phyloP scores from a whole-genome alignment of 2,888 invertebrate genomes.

The Aplocera efformata region DNA sequence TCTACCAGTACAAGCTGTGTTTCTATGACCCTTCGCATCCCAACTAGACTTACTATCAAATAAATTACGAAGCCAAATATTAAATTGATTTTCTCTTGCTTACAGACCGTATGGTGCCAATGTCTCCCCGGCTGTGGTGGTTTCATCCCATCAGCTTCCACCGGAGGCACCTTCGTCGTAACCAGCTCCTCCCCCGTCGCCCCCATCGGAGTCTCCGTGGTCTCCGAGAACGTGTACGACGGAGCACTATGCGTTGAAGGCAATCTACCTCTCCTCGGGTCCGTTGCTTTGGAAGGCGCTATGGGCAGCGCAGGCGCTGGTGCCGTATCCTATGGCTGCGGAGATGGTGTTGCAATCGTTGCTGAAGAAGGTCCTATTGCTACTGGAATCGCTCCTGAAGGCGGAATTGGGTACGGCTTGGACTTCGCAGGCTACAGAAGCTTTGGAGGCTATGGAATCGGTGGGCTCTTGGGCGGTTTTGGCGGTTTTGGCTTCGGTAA shows the following conservation, averaged over 20 bases:
- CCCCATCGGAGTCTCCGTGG: slow-evolving; percentile 11
- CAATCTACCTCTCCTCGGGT: slow-evolving; percentile 3
- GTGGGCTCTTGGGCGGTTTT: slow-evolving; percentile 2
- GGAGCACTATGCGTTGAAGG: slow-evolving; percentile 3
- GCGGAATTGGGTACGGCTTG: slow-evolving; percentile 8
- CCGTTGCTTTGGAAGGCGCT: background rate
- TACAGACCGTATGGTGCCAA: slow-evolving; percentile 2
- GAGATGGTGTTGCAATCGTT: background rate
- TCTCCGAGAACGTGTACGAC: slow-evolving; percentile 12
- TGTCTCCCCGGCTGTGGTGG: background rate
- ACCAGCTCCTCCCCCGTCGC: slow-evolving; percentile 6
- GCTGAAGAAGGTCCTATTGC: slow-evolving; percentile 3
- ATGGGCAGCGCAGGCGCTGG: slow-evolving; percentile 7
- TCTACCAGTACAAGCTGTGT: too few species aligned
- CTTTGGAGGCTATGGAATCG: background rate
- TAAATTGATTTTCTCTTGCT: background rate
- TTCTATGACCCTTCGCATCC: too few species aligned
- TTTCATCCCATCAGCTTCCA: slow-evolving; percentile 1
- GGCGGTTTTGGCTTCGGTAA: slow-evolving; percentile 2
- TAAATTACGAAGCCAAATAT: too few species aligned
- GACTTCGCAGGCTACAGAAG: slow-evolving; percentile 1
- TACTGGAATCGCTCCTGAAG: background rate
- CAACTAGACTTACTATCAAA: too few species aligned
- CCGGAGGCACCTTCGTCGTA: slow-evolving; percentile 10
- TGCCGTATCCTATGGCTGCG: slow-evolving; percentile 12